Percentiles rank a stretch among this genome's conserved stretches.
Evolutionary conservation across 1,140 invertebrate species (phyloP).

Genomic region (Drosophila triauraria): DNA sequence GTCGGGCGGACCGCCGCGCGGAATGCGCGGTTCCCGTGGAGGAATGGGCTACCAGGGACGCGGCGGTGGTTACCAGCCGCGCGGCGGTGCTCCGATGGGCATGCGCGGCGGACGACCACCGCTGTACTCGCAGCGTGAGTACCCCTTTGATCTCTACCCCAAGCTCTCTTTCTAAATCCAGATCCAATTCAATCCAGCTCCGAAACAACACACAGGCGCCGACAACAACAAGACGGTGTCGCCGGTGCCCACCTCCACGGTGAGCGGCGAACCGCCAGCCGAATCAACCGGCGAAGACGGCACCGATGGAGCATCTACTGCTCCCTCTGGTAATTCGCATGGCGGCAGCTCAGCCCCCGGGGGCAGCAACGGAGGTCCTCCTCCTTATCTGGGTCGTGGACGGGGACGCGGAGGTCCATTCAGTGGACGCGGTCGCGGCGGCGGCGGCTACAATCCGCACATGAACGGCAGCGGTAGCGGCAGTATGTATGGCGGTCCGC

Average conservation of each 20-base stretch:
- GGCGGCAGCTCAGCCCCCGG: conserved; percentile 27
- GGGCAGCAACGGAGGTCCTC: conserved; percentile 62
- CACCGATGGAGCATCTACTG: conserved; percentile 44
- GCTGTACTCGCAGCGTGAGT: conserved; percentile 79
- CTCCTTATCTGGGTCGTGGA: conserved; percentile 65
- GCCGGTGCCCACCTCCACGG: conserved; percentile 68
- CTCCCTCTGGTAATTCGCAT: conserved; percentile 49
- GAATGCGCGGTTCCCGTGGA: conserved; percentile 73
- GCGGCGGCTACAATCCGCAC: conserved; percentile 79
- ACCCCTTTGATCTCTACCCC: neutral
- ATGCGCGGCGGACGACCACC: conserved; percentile 80
- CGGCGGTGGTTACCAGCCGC: conserved; percentile 76
- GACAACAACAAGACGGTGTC: conserved; percentile 83
- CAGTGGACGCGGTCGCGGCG: conserved; percentile 69
- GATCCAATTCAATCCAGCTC: conserved; percentile 54
- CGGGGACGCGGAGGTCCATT: conserved; percentile 77
- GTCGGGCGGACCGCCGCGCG: conserved; percentile 64
- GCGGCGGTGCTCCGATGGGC: conserved; percentile 76
- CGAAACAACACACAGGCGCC: conserved; percentile 81
- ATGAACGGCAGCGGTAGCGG: conserved; percentile 69
- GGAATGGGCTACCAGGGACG: conserved; percentile 71
- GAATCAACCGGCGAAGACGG: conserved; percentile 45
- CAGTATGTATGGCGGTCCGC: conserved; percentile 65
- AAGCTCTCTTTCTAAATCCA: conserved; percentile 11
- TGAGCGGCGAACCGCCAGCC: conserved; percentile 39